Percentiles rank a stretch among this genome's conserved stretches.
Evolutionary conservation across 2,888 invertebrate genomes (phyloP).

Genomic region (Neoascia interrupta): DNA sequence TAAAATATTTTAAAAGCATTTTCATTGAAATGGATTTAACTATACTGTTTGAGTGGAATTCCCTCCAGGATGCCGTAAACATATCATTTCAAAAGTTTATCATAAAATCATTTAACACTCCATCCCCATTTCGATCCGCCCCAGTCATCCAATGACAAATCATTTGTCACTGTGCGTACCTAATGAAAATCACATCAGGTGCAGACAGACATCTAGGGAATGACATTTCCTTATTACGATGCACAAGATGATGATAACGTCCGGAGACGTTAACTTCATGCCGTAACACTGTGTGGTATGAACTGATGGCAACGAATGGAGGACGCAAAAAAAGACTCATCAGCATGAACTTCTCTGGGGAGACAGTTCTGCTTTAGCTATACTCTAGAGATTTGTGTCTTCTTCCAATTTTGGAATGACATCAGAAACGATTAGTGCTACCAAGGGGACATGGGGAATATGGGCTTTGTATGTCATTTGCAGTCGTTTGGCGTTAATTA

Average conservation of each 20-base stretch:
- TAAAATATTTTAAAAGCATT: slow-evolving; percentile 41
- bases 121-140: neutral
- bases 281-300: neutral
- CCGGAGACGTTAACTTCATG: slow-evolving; percentile 9
- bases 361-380: too few relatives aligned
- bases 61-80: slow-evolving; percentile 28
- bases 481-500: slow-evolving; percentile 37
- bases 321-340: slow-evolving; percentile 19
- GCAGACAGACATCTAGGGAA: slow-evolving; percentile 50
- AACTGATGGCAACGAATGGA: neutral
- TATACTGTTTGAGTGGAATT: slow-evolving; percentile 5
- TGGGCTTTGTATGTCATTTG: slow-evolving; percentile 28
- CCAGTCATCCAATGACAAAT: slow-evolving; percentile 8
- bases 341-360: slow-evolving; percentile 8
- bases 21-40: slow-evolving; percentile 44
- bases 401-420: too few relatives aligned
- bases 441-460: too few relatives aligned
- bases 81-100: slow-evolving; percentile 42
- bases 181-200: slow-evolving; percentile 55
- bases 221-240: slow-evolving; percentile 41
- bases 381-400: too few relatives aligned
- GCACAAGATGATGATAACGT: slow-evolving; percentile 37
- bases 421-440: slow-evolving; percentile 46
- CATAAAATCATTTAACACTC: slow-evolving; percentile 58
- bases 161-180: slow-evolving; percentile 38